Evolutionary conservation across 2,888 invertebrate species (phyloP), one percentile per base, ranked within the genome.

Genomic region (Meteorus cinctellus): DNA sequence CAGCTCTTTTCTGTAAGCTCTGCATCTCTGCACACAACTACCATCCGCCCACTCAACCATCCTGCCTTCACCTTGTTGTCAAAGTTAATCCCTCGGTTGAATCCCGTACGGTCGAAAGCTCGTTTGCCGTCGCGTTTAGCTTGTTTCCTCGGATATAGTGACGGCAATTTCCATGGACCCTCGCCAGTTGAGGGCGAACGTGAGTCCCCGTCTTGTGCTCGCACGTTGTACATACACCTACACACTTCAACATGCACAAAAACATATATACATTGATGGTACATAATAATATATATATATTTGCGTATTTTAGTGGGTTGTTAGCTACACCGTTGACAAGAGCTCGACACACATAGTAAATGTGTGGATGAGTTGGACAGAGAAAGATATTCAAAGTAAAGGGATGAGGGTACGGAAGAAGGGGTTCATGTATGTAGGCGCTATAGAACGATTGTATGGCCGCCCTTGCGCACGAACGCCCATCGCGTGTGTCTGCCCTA

Each of bases 281-380:
- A 55, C 19, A 19, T 19, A 55, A 69, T 60, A 70, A 59, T 62
- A 60, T 55, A 59, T 41, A 55, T 70, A 36, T 12, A 41, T 60
- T 16, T 36, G 34, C 60, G 70, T 70, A 70, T 70, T 60, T 67
- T 60, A 60, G 70, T 36, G 70, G 55, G 70, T 59, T 70, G 60
- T 70, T 70, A 70, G 70, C 59, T 60, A 41, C 34, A 41, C 24
- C 60, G 70, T 70, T 70, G 70, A 70, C 70, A 70, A 60, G 55
- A 41, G 41, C 70, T 55, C 19, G 27, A n/a, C n/a, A 60, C n/a
- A 34, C 19, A 55, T 19, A 19, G 55, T 10, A 19, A 55, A 55
- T 48, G 55, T 19, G 55, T 55, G 55, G n/a, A 19, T 55, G 55
- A 19, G n/a, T 55, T 19, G 19, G 10, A 55, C 19, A 19, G 55